Evolutionary conservation across 2,888 invertebrate species (phyloP).

Genomic region (Patella ulyssiponensis): DNA sequence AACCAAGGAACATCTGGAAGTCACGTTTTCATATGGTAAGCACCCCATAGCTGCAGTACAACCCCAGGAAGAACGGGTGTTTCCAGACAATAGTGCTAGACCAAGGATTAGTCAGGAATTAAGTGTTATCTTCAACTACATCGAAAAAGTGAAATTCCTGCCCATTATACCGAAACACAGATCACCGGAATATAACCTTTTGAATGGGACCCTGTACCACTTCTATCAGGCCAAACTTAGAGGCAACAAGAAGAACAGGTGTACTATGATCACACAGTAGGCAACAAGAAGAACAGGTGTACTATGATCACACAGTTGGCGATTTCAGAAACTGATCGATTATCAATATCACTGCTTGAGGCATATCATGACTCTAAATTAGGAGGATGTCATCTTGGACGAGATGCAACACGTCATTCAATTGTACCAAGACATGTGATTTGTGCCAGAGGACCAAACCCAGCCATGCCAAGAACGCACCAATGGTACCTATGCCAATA

Average conservation of each 20-base stretch:
- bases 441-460: conserved; percentile 33
- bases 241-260: conserved; percentile 4
- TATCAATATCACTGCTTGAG: conserved; percentile 26
- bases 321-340: conserved; percentile 24
- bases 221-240: conserved; percentile 21
- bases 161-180: background rate
- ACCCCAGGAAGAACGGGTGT: too few species aligned
- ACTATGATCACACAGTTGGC: background rate
- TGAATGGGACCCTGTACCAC: conserved; percentile 14
- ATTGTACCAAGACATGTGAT: conserved; percentile 29
- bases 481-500: conserved; percentile 33
- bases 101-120: background rate
- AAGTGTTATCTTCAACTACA: background rate
- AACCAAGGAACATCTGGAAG: background rate
- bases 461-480: conserved; percentile 25
- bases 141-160: background rate
- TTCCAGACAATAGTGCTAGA: too few species aligned
- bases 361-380: conserved; percentile 26
- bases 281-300: background rate
- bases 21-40: background rate
- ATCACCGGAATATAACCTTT: background rate
- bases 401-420: conserved; percentile 17
- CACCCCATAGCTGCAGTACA: background rate
- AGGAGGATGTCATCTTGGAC: conserved; percentile 28
- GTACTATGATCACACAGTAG: background rate